phyloP scores from a whole-genome alignment of 2,888 invertebrate genomes.

The Andrena minutula region DNA sequence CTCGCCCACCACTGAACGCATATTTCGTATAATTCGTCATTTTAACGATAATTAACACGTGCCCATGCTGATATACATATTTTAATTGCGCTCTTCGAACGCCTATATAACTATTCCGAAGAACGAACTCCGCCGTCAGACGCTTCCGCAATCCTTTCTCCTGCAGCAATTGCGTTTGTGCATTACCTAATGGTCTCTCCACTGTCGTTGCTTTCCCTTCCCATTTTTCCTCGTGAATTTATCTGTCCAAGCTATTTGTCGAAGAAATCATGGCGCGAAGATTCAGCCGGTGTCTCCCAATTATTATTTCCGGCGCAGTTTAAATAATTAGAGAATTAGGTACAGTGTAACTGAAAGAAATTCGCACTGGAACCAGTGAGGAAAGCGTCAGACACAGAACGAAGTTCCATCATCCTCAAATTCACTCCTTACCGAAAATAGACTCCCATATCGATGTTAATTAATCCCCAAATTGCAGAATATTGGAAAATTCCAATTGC shows the following conservation, averaged over 20 bases:
- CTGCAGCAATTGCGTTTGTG: slow-evolving; percentile 9
- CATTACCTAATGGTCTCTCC: slow-evolving; percentile 25
- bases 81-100: not conserved
- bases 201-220: not conserved
- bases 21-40: not conserved
- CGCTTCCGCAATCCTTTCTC: slow-evolving; percentile 45
- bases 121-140: not conserved
- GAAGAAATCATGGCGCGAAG: not conserved
- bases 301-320: not conserved
- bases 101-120: not conserved
- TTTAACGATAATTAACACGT: not conserved
- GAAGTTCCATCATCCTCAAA: not conserved
- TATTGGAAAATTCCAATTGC: not conserved
- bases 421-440: not conserved
- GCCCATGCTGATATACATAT: not conserved
- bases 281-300: not conserved
- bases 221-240: not conserved
- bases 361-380: not conserved
- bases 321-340: slow-evolving; percentile 19
- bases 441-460: too few species aligned
- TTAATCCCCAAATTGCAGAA: not conserved
- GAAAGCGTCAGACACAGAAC: not conserved
- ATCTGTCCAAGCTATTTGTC: not conserved
- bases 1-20: too few species aligned
- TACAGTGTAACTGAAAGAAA: not conserved